These are phyloP conservation scores for Cololabis saira DNA, from an alignment of 2,113 vertebrate genomes.

Conservation along the genomic window DNA sequence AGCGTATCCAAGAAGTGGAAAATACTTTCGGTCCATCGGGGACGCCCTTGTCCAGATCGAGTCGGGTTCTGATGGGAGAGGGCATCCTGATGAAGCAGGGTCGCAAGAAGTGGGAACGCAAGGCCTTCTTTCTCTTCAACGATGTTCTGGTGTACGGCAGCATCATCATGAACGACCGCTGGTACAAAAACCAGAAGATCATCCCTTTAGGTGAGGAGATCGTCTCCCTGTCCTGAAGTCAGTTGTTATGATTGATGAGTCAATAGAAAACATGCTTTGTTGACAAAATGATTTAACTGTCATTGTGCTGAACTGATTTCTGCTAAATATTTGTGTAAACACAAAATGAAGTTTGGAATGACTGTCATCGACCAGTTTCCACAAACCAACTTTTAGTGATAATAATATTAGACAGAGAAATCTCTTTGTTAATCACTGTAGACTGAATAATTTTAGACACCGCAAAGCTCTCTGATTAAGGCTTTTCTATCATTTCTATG, in stretches of 20 bases:
- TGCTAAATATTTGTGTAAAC: no score
- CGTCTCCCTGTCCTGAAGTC: neutral
- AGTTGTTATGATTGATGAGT: no score
- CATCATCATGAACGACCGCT: slow-evolving; percentile 84
- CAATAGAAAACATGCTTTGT: no score
- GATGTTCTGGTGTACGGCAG: slow-evolving; percentile 70
- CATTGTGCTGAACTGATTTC: no score
- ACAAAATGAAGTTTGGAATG: no score
- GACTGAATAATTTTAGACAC: no score
- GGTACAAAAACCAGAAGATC: slow-evolving; percentile 86
- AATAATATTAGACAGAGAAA: no score
- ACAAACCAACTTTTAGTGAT: no score
- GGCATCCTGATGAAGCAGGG: slow-evolving; percentile 89
- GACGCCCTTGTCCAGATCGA: slow-evolving; percentile 75
- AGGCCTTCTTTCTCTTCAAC: slow-evolving; percentile 92
- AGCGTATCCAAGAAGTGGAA: slow-evolving; percentile 73
- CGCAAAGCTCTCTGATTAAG: no score
- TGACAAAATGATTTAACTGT: no score
- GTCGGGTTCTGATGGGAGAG: slow-evolving; percentile 88
- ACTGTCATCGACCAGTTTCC: no score
- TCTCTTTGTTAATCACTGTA: no score
- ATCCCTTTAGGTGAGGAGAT: slow-evolving; percentile 79
- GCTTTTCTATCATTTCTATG: neutral
- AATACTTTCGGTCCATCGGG: slow-evolving; percentile 84
- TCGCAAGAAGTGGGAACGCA: slow-evolving; percentile 85